These are phyloP conservation scores for Callyntrura guangdongensis DNA, from an alignment of 2,888 invertebrate species.

Conservation along the genomic window DNA sequence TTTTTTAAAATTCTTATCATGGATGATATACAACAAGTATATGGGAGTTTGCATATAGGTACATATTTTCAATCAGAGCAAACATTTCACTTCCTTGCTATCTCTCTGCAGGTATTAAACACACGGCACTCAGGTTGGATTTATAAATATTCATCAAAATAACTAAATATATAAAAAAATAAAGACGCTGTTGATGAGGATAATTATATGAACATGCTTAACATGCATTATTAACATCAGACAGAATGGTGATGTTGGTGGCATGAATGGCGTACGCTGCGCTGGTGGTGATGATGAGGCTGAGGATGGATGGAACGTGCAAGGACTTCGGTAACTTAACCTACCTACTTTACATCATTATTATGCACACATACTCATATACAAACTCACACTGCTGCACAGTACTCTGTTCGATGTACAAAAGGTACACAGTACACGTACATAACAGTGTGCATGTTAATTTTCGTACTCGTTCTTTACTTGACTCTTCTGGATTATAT, in stretches of 20 bases:
- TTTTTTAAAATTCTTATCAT: too few species aligned
- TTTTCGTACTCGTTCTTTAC: constrained; percentile 56
- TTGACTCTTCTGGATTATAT: constrained; percentile 41
- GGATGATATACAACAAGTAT: background rate
- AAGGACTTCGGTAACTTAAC: constrained; percentile 58
- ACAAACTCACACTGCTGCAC: background rate
- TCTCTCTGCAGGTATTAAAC: background rate
- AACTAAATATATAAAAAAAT: constrained; percentile 24
- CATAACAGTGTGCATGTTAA: constrained; percentile 36
- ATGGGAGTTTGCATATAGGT: background rate
- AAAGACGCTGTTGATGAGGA: background rate
- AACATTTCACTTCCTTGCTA: background rate
- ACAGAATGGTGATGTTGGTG: constrained; percentile 47
- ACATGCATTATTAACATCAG: constrained; percentile 47
- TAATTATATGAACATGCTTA: constrained; percentile 15
- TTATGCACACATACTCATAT: background rate
- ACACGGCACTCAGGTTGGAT: background rate
- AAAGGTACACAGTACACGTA: background rate
- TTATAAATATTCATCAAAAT: constrained; percentile 35
- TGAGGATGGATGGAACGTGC: constrained; percentile 64
- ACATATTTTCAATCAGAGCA: background rate
- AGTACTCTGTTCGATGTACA: background rate
- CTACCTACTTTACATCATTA: background rate
- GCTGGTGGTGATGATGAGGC: constrained; percentile 36
- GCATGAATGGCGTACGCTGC: constrained; percentile 54